These are phyloP conservation scores for Tetraneura akinire DNA, from an alignment of 1,140 invertebrate species.

Conservation along the genomic window DNA sequence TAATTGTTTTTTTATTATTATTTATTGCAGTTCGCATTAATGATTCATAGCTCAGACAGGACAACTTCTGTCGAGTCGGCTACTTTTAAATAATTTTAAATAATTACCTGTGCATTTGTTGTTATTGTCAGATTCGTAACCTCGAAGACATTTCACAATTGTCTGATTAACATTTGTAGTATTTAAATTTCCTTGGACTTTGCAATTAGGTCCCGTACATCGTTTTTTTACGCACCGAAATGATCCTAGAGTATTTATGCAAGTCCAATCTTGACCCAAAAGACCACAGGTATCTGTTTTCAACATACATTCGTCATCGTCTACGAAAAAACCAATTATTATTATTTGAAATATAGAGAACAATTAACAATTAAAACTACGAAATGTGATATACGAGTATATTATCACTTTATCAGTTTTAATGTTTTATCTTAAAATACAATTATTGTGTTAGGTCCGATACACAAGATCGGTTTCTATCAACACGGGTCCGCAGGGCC, in stretches of 20 bases:
- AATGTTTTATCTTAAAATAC: neutral
- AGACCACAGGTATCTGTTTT: conserved; percentile 76
- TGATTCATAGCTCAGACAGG: no score
- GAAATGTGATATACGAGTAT: neutral
- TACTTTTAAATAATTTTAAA: neutral
- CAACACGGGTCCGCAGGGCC: no score
- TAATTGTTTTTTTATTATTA: neutral
- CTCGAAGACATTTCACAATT: neutral
- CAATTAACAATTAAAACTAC: neutral
- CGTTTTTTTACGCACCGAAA: conserved; percentile 61
- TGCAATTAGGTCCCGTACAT: conserved; percentile 11
- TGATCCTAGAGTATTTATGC: conserved; percentile 77
- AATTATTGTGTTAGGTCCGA: no score
- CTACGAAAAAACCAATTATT: conserved; percentile 60
- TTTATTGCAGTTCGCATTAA: neutral
- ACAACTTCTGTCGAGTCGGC: neutral
- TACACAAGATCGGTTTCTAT: no score
- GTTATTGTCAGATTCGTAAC: conserved; percentile 9
- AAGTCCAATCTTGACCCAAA: conserved; percentile 71
- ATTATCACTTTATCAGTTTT: neutral
- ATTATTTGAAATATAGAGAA: neutral
- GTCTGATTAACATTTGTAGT: neutral
- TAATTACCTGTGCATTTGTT: conserved; percentile 18
- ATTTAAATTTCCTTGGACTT: neutral
- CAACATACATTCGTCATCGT: conserved; percentile 88